A percentile compares a stretch with the other conserved stretches of the same genome.
phyloP scores from a whole-genome alignment of 2,797 vertebrate species.

The Sebastes itinus region DNA sequence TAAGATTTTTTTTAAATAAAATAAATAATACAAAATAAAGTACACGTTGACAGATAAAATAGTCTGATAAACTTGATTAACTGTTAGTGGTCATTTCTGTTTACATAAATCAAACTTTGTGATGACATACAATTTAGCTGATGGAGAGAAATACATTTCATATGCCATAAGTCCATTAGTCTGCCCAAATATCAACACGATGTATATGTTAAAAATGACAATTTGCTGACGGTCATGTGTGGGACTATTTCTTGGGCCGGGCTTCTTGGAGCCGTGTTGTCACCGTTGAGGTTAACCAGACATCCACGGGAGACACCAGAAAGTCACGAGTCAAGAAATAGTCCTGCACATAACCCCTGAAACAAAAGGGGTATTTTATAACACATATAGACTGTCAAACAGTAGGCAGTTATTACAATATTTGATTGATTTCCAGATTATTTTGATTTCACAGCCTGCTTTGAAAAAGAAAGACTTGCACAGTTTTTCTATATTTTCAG shows the following conservation, averaged over 20 bases:
- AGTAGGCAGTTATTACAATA: not conserved
- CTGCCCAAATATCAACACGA: not conserved
- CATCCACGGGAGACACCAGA: not conserved
- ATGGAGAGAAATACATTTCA: too few species aligned
- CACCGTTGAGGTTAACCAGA: not conserved
- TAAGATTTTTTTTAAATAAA: too few species aligned
- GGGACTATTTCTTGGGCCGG: not conserved
- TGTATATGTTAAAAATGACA: not conserved
- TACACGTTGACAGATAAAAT: too few species aligned
- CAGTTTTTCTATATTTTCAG: constrained; percentile 7
- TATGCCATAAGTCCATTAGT: too few species aligned
- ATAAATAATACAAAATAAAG: too few species aligned
- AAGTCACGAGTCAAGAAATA: not conserved
- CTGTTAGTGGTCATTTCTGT: too few species aligned
- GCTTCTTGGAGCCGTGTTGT: accelerated
- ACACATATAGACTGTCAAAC: not conserved
- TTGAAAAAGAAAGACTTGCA: not conserved
- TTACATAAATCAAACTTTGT: too few species aligned
- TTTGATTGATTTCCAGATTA: not conserved
- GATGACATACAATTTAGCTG: too few species aligned
- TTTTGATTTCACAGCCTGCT: not conserved
- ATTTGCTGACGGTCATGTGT: not conserved
- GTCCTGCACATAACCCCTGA: not conserved
- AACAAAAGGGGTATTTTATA: not conserved
- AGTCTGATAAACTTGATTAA: too few species aligned